Conservation (phyloP, 2,113 vertebrate species). For the Gasterosteus aculeatus region DNA sequence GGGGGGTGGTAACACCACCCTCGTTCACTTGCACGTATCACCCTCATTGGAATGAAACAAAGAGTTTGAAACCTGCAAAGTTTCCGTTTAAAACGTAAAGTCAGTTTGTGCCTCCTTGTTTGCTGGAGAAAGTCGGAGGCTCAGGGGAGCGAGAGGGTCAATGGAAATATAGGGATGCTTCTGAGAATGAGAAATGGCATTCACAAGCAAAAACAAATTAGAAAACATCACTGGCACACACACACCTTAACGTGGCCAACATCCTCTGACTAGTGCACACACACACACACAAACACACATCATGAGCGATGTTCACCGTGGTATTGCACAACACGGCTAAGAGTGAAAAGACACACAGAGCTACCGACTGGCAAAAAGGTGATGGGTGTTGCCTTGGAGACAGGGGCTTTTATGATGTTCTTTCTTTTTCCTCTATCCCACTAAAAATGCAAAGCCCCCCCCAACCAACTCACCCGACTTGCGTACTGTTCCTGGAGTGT, state of each 20-base stretch:
- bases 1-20: neutral
- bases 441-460: neutral
- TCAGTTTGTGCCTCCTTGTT: slow-evolving; percentile 1
- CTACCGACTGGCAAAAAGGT: slow-evolving; percentile 9
- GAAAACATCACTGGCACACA: slow-evolving; percentile 63
- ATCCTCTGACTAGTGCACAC: slow-evolving; percentile 80
- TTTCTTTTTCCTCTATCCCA: neutral
- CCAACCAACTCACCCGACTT: slow-evolving; percentile 86
- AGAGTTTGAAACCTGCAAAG: neutral
- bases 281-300: slow-evolving; percentile 57
- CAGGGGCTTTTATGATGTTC: slow-evolving; percentile 6
- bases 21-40: neutral
- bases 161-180: slow-evolving; percentile 27
- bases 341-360: slow-evolving; percentile 20
- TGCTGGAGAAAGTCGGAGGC: slow-evolving; percentile 22
- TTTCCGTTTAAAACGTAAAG: neutral
- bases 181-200: slow-evolving; percentile 21
- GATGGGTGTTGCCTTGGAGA: slow-evolving; percentile 15
- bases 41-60: neutral
- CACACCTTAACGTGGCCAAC: slow-evolving; percentile 86
- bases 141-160: neutral
- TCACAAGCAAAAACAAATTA: slow-evolving; percentile 46
- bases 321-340: slow-evolving; percentile 40
- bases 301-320: slow-evolving; percentile 63
- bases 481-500: slow-evolving; percentile 90